Evolutionary conservation across 2,113 vertebrate species (phyloP).

Genomic region (Saiga tatarica): DNA sequence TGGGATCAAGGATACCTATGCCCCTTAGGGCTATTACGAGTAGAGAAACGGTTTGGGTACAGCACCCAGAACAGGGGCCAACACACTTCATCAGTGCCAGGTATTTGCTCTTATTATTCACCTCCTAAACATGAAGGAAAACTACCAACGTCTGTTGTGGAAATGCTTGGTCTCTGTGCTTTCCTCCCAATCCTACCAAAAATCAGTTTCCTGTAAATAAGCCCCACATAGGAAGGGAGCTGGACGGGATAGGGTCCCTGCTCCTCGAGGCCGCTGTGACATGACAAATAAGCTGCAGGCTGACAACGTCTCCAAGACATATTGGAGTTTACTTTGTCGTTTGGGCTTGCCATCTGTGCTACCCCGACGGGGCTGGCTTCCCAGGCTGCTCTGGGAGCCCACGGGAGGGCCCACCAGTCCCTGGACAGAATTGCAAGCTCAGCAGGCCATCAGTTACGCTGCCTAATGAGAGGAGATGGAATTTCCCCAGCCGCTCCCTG

Average conservation of each 20-base stretch:
- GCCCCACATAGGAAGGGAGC: fast-evolving
- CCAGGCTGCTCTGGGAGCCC: conserved; percentile 78
- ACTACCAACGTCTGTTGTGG: neutral
- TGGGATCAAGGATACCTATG: neutral
- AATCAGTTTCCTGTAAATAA: neutral
- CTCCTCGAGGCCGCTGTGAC: conserved; percentile 70
- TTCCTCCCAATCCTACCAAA: neutral
- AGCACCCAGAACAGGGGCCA: neutral
- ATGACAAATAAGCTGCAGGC: conserved; percentile 82
- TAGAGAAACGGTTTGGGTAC: fast-evolving
- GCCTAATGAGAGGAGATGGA: conserved; percentile 85
- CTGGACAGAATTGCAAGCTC: conserved; percentile 77
- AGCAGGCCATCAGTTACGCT: conserved; percentile 83
- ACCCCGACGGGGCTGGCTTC: conserved; percentile 76
- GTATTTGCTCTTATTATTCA: neutral
- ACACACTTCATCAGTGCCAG: neutral
- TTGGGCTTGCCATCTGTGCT: conserved; percentile 87
- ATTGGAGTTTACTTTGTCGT: conserved; percentile 84
- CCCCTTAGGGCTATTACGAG: neutral
- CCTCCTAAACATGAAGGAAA: neutral
- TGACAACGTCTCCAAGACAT: conserved; percentile 83
- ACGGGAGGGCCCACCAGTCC: conserved; percentile 74
- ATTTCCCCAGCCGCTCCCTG: conserved; percentile 77
- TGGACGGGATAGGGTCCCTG: conserved; percentile 41
- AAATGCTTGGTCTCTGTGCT: neutral